A percentile compares a stretch with the other conserved stretches of the same genome.
phyloP scores from a whole-genome alignment of 2,113 vertebrate species.

The Solenodon paradoxus region DNA sequence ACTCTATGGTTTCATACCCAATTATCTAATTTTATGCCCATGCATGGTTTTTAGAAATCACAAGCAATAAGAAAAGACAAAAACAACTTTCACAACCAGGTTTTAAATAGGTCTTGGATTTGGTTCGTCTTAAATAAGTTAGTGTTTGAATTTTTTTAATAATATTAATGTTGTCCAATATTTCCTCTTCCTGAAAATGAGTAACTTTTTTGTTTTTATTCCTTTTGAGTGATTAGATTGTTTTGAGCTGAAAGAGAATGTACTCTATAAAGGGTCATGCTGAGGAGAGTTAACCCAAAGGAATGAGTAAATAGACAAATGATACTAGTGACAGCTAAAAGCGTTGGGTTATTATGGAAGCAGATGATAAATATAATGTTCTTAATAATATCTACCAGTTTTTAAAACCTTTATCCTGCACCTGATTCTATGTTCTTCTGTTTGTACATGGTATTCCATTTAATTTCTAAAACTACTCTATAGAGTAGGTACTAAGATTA shows the following conservation, averaged over 20 bases:
- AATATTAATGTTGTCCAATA: not conserved
- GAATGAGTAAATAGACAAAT: conserved; percentile 26
- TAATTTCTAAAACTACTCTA: not conserved
- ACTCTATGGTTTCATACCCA: not conserved
- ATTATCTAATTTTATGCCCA: not conserved
- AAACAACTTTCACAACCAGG: not conserved
- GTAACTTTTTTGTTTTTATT: not conserved
- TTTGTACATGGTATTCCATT: not conserved
- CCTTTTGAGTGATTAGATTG: not conserved
- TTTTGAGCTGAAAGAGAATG: not conserved
- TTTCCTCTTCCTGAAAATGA: not conserved
- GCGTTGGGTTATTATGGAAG: conserved; percentile 9
- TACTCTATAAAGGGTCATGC: not conserved
- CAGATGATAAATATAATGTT: not conserved
- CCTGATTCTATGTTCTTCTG: not conserved
- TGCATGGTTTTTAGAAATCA: not conserved
- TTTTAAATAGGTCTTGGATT: not conserved
- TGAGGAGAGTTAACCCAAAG: not conserved
- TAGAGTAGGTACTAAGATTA: not conserved
- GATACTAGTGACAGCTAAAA: conserved; percentile 27
- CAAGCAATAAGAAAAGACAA: not conserved
- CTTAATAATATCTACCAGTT: not conserved
- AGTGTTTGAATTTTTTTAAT: not conserved
- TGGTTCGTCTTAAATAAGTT: not conserved
- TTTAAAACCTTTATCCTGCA: not conserved